A percentile compares a stretch with the other conserved stretches of the same genome.
These are phyloP conservation scores for Oreohelix idahoensis DNA, from an alignment of 1,140 invertebrate species.

Conservation along the genomic window DNA sequence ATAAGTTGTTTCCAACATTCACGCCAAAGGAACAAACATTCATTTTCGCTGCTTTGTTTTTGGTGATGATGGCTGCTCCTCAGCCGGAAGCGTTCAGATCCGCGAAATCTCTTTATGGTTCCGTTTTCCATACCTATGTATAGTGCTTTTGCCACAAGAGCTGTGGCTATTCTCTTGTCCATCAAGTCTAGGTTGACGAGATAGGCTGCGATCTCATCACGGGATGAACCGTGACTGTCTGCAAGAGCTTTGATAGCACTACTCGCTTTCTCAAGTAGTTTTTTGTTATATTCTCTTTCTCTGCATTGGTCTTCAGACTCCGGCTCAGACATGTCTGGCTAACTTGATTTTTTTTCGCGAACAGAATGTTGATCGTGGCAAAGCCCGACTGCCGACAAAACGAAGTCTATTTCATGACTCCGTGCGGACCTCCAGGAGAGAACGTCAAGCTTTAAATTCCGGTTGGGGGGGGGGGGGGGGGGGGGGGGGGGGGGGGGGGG, in stretches of 20 bases:
- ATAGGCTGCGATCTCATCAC: constrained; percentile 21
- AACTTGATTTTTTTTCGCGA: too few species aligned
- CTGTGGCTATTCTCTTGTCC: not conserved
- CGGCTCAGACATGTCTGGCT: not conserved
- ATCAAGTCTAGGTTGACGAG: constrained; percentile 10
- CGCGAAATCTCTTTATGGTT: not conserved
- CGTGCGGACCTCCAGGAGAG: not conserved
- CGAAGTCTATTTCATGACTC: not conserved
- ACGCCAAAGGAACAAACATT: too few species aligned
- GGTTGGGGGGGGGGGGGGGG: too few species aligned
- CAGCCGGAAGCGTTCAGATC: not conserved
- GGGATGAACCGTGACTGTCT: not conserved
- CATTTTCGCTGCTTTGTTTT: not conserved
- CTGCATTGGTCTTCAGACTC: not conserved
- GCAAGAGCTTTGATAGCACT: constrained; percentile 19
- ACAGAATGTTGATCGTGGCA: not conserved
- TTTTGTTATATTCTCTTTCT: not conserved
- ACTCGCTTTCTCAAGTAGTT: constrained; percentile 3
- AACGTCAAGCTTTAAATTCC: too few species aligned
- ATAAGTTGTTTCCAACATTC: too few species aligned
- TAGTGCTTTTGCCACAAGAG: constrained; percentile 24
- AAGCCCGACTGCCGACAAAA: not conserved
- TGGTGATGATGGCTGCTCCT: not conserved
- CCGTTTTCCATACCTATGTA: constrained; percentile 24
- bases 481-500: too few species aligned